Conservation (phyloP, 2,888 invertebrate species). For the Cosmopolites sordidus region DNA sequence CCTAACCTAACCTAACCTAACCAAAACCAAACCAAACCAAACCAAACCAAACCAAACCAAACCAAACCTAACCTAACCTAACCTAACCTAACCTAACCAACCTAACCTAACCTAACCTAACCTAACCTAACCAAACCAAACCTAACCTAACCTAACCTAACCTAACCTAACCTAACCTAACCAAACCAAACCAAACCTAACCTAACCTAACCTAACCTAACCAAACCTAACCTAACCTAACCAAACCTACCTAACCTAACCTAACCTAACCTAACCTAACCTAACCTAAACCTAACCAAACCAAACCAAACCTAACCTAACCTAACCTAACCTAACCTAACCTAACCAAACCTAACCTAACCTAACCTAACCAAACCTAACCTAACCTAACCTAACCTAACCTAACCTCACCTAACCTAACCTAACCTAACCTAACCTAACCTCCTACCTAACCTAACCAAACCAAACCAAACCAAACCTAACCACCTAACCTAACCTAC, state of each 20-base stretch:
- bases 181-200: constrained; percentile 13
- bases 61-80: constrained; percentile 42
- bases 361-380: constrained; percentile 8
- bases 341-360: constrained; percentile 10
- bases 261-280: constrained; percentile 36
- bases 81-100: constrained; percentile 14
- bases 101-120: constrained; percentile 22
- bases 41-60: constrained; percentile 38
- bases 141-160: too few species aligned
- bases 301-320: constrained; percentile 9
- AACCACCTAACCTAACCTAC: constrained; percentile 39
- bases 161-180: background rate
- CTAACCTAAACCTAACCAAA: constrained; percentile 4
- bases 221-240: constrained; percentile 36
- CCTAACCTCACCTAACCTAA: constrained; percentile 5
- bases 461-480: constrained; percentile 5
- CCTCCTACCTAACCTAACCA: constrained; percentile 29
- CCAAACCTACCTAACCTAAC: constrained; percentile 43
- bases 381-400: constrained; percentile 6
- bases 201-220: constrained; percentile 12
- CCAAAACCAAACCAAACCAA: too few species aligned
- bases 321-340: constrained; percentile 9
- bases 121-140: background rate
- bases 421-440: constrained; percentile 6
- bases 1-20: constrained; percentile 35